Evolutionary conservation across 2,797 vertebrate genomes (phyloP).

Genomic region (Protosalanx chinensis): DNA sequence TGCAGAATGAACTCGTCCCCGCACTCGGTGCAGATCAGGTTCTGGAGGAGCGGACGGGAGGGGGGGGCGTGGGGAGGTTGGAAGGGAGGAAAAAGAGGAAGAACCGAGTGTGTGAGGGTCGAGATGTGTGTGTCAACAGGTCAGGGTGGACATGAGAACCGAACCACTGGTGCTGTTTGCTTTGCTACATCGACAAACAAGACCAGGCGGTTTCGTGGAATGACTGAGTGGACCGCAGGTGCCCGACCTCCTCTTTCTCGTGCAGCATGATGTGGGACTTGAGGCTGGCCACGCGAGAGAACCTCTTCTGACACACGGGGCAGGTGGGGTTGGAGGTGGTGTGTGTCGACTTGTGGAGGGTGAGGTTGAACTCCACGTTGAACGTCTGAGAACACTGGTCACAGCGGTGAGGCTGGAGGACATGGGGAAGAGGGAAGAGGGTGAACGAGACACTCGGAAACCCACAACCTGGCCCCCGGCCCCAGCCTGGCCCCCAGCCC

Average conservation of each 20-base stretch:
- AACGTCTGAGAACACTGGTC: constrained; percentile 94
- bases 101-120: background rate
- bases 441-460: background rate
- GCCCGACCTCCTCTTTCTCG: constrained; percentile 92
- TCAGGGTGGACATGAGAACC: background rate
- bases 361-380: constrained; percentile 97
- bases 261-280: constrained; percentile 98
- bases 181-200: background rate
- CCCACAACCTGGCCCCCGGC: too few relatives aligned
- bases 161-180: background rate
- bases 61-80: background rate
- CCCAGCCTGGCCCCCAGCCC: too few relatives aligned
- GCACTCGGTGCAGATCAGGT: constrained; percentile 93
- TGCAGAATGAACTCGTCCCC: constrained; percentile 97
- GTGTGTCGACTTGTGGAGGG: constrained; percentile 93
- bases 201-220: background rate
- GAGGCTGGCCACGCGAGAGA: constrained; percentile 95
- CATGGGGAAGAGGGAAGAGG: constrained; percentile 7
- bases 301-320: constrained; percentile 91
- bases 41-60: constrained; percentile 67
- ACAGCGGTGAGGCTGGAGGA: constrained; percentile 89
- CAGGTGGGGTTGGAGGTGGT: constrained; percentile 86
- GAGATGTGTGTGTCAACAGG: background rate
- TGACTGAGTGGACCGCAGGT: background rate
- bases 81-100: background rate